These are phyloP conservation scores for Tetheella fluctuosa DNA, from an alignment of 2,888 invertebrate species.

Conservation along the genomic window DNA sequence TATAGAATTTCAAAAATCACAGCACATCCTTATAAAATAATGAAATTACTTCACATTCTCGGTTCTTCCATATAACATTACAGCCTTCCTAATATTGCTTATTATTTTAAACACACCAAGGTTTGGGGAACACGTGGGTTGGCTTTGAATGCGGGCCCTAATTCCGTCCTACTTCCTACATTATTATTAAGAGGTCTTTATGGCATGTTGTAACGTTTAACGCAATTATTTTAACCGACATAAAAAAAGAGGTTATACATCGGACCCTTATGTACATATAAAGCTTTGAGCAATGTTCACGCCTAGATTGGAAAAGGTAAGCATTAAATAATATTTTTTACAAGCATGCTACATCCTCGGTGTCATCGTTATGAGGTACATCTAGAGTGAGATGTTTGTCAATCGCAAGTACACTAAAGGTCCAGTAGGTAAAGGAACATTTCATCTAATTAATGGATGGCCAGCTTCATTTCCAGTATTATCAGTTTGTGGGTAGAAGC, in stretches of 20 bases:
- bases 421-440: neutral
- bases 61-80: neutral
- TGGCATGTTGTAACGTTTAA: neutral
- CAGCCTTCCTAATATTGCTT: neutral
- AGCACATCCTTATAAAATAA: no score
- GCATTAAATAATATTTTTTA: no score
- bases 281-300: neutral
- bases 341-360: no score
- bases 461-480: neutral
- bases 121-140: neutral
- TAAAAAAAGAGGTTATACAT: neutral
- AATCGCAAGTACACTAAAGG: no score
- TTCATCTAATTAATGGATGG: neutral
- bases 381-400: no score
- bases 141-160: neutral
- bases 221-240: neutral
- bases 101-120: neutral
- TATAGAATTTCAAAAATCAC: no score
- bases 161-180: neutral
- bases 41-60: neutral
- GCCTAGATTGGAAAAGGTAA: neutral
- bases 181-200: neutral
- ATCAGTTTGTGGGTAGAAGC: neutral
- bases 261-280: neutral
- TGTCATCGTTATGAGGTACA: no score